Conservation (phyloP, 2,888 invertebrate genomes). For the Beris chalybata region DNA sequence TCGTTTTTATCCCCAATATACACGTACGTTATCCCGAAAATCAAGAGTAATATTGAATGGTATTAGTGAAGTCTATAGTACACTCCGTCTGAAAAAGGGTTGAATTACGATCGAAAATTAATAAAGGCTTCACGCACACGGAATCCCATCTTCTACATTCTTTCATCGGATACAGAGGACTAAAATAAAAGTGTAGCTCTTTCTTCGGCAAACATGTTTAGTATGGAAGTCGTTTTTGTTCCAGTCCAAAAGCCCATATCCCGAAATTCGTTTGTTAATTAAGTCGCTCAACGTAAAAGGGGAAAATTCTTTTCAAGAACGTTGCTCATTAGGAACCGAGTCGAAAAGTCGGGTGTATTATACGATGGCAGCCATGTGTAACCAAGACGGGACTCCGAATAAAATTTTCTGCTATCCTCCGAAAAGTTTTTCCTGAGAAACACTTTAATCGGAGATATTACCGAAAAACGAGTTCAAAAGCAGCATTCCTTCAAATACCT, state of each 20-base stretch:
- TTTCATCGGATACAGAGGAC: not conserved
- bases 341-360: constrained; percentile 31
- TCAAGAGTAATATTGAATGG: not conserved
- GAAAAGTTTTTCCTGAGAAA: too few relatives aligned
- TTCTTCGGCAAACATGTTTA: constrained; percentile 1
- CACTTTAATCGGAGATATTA: too few relatives aligned
- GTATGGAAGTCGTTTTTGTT: constrained; percentile 27
- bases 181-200: constrained; percentile 2
- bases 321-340: constrained; percentile 29
- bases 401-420: too few relatives aligned
- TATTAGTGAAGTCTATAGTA: not conserved
- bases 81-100: constrained; percentile 30
- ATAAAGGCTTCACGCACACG: constrained; percentile 37
- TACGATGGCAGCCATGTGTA: constrained; percentile 37
- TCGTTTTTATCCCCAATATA: constrained; percentile 38
- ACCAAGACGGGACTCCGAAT: constrained; percentile 22
- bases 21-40: constrained; percentile 19
- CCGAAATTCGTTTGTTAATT: constrained; percentile 39
- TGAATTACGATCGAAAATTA: constrained; percentile 36
- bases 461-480: too few relatives aligned
- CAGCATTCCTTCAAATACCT: too few relatives aligned
- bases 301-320: constrained; percentile 33
- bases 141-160: constrained; percentile 14
- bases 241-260: constrained; percentile 12
- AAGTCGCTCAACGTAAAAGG: constrained; percentile 30